Evolutionary conservation across 2,797 vertebrate genomes (phyloP).

Genomic region (Rachycentron canadum): DNA sequence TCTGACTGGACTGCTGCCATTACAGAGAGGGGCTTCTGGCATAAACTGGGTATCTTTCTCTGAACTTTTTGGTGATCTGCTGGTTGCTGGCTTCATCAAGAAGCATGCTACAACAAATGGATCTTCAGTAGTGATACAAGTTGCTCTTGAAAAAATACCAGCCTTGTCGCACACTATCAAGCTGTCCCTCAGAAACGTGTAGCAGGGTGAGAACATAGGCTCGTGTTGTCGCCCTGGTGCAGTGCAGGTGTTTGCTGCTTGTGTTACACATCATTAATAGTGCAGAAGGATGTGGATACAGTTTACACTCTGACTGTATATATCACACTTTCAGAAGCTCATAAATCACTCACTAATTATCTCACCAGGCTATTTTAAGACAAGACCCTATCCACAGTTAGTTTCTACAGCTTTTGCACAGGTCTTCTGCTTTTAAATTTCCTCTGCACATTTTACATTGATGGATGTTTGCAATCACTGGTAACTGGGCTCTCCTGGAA

Average conservation of each 20-base stretch:
- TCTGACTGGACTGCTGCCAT: constrained; percentile 54
- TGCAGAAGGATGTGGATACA: constrained; percentile 38
- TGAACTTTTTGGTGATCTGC: constrained; percentile 9
- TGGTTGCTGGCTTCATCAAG: constrained; percentile 10
- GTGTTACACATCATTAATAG: constrained; percentile 65
- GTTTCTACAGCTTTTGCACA: background rate
- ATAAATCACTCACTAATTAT: constrained; percentile 78
- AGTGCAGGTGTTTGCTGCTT: constrained; percentile 51
- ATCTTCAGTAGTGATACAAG: constrained; percentile 9
- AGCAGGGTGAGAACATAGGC: constrained; percentile 35
- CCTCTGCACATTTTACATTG: background rate
- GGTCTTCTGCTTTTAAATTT: background rate
- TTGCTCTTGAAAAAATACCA: constrained; percentile 18
- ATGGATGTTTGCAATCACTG: background rate
- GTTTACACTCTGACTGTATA: constrained; percentile 55
- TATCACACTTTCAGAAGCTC: constrained; percentile 65
- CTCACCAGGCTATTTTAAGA: constrained; percentile 66
- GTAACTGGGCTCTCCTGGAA: background rate
- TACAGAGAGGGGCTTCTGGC: constrained; percentile 39
- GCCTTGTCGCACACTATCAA: constrained; percentile 19
- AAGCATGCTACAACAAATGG: background rate
- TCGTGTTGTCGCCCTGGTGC: constrained; percentile 45
- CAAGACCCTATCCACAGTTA: constrained; percentile 23
- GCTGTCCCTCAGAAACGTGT: constrained; percentile 41
- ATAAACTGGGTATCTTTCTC: constrained; percentile 37